phyloP scores from a whole-genome alignment of 2,797 vertebrate genomes.

The Mormyrops boulengeri region DNA sequence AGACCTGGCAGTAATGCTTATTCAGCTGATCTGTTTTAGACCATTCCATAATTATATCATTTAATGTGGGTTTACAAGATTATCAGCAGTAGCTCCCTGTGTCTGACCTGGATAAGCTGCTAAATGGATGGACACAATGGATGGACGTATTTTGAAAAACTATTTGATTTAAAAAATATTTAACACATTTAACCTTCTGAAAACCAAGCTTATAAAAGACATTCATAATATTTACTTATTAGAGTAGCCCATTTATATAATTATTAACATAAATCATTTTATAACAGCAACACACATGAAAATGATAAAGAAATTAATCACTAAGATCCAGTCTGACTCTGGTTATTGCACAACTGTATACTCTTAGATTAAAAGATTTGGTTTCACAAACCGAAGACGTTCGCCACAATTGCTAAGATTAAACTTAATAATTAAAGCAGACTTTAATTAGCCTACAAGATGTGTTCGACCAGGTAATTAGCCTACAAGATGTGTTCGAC shows the following conservation, averaged over 20 bases:
- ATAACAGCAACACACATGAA: not conserved
- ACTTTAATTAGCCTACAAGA: not conserved
- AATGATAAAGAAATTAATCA: not conserved
- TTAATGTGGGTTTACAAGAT: not conserved
- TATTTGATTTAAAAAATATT: not conserved
- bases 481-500: not conserved
- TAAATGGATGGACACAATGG: not conserved
- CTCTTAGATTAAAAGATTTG: not conserved
- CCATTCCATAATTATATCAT: not conserved
- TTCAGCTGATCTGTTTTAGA: not conserved
- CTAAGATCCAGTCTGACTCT: not conserved
- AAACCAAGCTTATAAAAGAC: not conserved
- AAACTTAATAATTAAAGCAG: not conserved
- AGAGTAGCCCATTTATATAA: not conserved
- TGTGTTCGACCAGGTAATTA: not conserved
- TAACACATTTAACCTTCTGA: not conserved
- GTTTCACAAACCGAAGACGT: not conserved
- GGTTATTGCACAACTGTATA: not conserved
- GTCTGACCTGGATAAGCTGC: not conserved
- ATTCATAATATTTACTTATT: not conserved
- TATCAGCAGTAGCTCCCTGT: not conserved
- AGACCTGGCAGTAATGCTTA: not conserved
- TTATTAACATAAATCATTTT: not conserved
- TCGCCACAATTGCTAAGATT: not conserved
- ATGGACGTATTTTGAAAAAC: not conserved